phyloP scores from a whole-genome alignment of 1,140 invertebrate genomes.

The Pseudomyrmex cubaensis region DNA sequence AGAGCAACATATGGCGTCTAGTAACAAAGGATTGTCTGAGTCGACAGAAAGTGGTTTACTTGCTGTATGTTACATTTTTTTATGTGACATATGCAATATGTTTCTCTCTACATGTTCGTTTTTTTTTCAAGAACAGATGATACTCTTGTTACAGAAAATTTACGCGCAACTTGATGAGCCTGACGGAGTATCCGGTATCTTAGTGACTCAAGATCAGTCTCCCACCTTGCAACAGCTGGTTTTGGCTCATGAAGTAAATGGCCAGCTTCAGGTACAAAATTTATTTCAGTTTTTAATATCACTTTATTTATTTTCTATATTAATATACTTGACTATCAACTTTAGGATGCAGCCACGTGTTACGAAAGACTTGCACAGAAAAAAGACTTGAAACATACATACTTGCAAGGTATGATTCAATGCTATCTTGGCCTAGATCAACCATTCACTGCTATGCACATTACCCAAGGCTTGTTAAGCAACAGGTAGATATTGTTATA shows the following conservation, averaged over 20 bases:
- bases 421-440: slow-evolving; percentile 92
- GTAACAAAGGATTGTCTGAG: slow-evolving; percentile 86
- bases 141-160: slow-evolving; percentile 88
- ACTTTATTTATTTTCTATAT: background rate
- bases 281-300: too few relatives aligned
- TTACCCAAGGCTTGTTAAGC: slow-evolving; percentile 87
- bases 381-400: slow-evolving; percentile 85
- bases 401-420: slow-evolving; percentile 89
- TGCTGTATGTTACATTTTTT: slow-evolving; percentile 73
- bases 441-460: slow-evolving; percentile 90
- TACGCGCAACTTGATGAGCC: slow-evolving; percentile 91
- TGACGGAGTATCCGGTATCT: slow-evolving; percentile 90
- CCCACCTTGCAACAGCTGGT: slow-evolving; percentile 90
- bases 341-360: slow-evolving; percentile 90
- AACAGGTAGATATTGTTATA: slow-evolving; percentile 81
- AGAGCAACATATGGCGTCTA: slow-evolving; percentile 89
- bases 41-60: slow-evolving; percentile 84
- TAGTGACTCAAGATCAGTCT: slow-evolving; percentile 88
- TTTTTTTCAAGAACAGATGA: too few relatives aligned
- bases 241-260: slow-evolving; percentile 90
- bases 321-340: slow-evolving; percentile 6
- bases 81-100: background rate
- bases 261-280: slow-evolving; percentile 85
- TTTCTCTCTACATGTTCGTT: background rate
- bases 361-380: slow-evolving; percentile 90